phyloP scores from a whole-genome alignment of 2,888 invertebrate species.

The Glaucopsyche alexis region DNA sequence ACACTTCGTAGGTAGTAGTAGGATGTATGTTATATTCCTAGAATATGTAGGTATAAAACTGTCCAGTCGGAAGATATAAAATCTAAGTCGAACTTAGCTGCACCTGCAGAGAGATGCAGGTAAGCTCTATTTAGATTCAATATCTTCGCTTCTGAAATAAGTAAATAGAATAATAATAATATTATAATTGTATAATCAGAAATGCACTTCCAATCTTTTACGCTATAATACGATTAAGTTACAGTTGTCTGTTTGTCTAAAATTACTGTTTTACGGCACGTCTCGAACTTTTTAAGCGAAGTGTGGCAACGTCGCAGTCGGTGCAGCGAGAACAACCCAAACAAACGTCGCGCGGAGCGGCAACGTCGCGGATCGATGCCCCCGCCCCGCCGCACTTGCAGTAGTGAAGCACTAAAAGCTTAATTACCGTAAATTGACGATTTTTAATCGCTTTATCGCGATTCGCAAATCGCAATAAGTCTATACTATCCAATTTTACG shows the following conservation, averaged over 20 bases:
- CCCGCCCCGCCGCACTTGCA: constrained; percentile 48
- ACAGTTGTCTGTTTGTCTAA: constrained; percentile 27
- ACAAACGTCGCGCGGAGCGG: constrained; percentile 69
- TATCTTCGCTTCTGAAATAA: too few species aligned
- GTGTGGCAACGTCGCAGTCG: constrained; percentile 49
- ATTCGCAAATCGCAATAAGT: constrained; percentile 9
- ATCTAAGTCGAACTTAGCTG: too few species aligned
- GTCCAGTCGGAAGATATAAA: too few species aligned
- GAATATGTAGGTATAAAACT: too few species aligned
- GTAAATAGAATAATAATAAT: too few species aligned
- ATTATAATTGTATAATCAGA: neutral
- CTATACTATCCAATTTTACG: constrained; percentile 25
- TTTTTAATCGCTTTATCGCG: constrained; percentile 36
- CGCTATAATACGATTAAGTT: constrained; percentile 17
- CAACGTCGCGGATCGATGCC: constrained; percentile 72
- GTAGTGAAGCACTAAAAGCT: constrained; percentile 64
- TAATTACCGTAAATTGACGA: constrained; percentile 64
- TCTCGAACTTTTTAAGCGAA: constrained; percentile 43
- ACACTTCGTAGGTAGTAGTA: too few species aligned
- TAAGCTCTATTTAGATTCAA: too few species aligned
- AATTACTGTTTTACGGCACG: constrained; percentile 38
- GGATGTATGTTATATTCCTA: too few species aligned
- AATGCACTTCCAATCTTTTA: constrained; percentile 23
- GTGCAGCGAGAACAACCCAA: constrained; percentile 64
- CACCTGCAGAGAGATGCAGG: too few species aligned